Base-by-base conservation (phyloP, 2,797 vertebrate species). In the Rachycentron canadum region DNA sequence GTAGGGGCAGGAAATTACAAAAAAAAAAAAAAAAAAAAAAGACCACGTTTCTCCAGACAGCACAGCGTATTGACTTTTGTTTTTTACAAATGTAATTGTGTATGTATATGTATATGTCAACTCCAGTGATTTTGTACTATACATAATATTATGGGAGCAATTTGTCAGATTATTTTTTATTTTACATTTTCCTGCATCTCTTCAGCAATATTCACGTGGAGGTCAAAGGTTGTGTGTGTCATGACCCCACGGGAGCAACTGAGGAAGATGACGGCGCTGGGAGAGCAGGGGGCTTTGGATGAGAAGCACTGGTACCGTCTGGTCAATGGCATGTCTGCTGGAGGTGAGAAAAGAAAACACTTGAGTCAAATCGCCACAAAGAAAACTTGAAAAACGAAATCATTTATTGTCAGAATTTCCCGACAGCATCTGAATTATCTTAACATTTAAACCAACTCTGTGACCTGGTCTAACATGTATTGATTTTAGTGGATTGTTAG, bases 191-290 rank as follows among this genome's bases (percentile, higher is more conserved):
- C 4, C 40, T 12, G 5, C 9, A 36, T 14, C 19, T 62, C 7
- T 63, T 50, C 34, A 19, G 25, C 73, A 90, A 79, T 10, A 14
- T 70, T 81, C 36, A 64, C 34, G 55, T 75, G 60, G 71, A 73
- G 72, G 76, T 87, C 56, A 86, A 73, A 84, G 87, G 73, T 81
- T 17, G 75, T 81, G 94, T 71, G 78, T 91, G 95, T 82, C 82
- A 97, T 98, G 97, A 97, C 96, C 86, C 96, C 96, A 14, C 88
- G 96, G 71, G 97, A 98, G 76, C 96, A 97, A 89, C 88, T 95
- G 70, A 96, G 96, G 91, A 97, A 96, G 90, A 96, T 97, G 91
- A 94, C 96, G 21, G 88, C 96, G 0, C 86, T 97, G 85, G 96
- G 96, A 19, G 95, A 97, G 43, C 95, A 97, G 82, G 94, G 94